Percentiles rank a stretch among this genome's conserved stretches.
Evolutionary conservation across 2,797 vertebrate species (phyloP).

Genomic region (Sitta carolinensis): DNA sequence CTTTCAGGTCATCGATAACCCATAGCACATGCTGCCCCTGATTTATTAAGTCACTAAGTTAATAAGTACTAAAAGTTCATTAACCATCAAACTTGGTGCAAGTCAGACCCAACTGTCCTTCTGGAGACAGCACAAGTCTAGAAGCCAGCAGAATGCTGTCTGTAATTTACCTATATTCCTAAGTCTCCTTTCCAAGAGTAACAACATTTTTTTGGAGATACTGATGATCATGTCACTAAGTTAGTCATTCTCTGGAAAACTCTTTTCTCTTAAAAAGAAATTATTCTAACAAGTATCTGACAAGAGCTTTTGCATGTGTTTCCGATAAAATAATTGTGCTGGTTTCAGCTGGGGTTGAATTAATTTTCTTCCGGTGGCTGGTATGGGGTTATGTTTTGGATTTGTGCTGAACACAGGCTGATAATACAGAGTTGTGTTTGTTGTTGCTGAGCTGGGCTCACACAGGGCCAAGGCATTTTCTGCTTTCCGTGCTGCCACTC

Average conservation of each 20-base stretch:
- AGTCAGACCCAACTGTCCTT: neutral
- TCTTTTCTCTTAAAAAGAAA: neutral
- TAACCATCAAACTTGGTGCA: neutral
- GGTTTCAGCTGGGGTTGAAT: neutral
- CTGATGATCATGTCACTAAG: neutral
- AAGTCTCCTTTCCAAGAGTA: neutral
- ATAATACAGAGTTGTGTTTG: neutral
- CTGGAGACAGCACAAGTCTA: neutral
- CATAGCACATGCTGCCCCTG: neutral
- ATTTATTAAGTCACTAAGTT: neutral
- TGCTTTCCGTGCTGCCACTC: rapidly evolving
- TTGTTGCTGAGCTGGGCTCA: neutral
- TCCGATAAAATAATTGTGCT: neutral
- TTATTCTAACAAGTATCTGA: neutral
- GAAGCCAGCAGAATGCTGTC: neutral
- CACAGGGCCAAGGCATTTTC: neutral
- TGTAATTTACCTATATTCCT: neutral
- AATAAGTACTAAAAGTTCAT: neutral
- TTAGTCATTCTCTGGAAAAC: neutral
- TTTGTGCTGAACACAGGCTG: neutral
- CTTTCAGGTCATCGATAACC: neutral
- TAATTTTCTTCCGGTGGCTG: neutral
- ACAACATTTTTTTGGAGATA: neutral
- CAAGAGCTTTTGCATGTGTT: neutral
- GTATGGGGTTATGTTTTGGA: rapidly evolving